These are phyloP conservation scores for Ladona fulva DNA, from an alignment of 1,140 invertebrate genomes.

Conservation along the genomic window DNA sequence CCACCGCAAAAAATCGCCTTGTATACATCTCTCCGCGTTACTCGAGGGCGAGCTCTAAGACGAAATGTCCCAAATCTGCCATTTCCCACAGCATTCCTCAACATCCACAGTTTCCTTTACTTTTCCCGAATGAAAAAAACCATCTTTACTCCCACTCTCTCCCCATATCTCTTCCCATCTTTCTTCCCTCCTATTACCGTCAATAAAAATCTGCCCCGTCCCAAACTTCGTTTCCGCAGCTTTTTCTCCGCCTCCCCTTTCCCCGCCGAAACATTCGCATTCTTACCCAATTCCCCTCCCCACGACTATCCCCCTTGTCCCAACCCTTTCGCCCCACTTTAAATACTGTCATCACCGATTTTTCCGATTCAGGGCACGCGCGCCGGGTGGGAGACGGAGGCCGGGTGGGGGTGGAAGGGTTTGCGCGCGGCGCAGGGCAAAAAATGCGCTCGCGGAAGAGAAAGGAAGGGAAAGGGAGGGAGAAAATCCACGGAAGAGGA, in stretches of 20 bases:
- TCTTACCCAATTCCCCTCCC: background rate
- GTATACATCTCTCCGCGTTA: no score
- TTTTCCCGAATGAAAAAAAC: no score
- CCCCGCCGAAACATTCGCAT: background rate
- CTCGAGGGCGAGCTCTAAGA: no score
- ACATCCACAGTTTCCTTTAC: no score
- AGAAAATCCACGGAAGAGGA: background rate
- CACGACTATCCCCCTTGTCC: background rate
- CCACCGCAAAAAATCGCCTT: no score
- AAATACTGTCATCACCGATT: slow-evolving; percentile 5
- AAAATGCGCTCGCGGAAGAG: background rate
- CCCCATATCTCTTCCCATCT: background rate
- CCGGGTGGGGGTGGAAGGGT: background rate
- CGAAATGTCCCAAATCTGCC: no score
- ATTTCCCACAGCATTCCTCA: no score
- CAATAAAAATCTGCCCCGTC: background rate
- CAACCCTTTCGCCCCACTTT: background rate
- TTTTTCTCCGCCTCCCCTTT: no score
- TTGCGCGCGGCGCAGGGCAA: background rate
- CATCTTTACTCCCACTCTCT: no score
- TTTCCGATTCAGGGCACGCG: slow-evolving; percentile 1
- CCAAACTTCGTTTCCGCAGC: background rate
- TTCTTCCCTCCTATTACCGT: background rate
- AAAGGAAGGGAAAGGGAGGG: background rate
- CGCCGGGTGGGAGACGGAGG: background rate